Base-by-base conservation (phyloP, 2,888 invertebrate species). In the Polymixis lichenea region DNA sequence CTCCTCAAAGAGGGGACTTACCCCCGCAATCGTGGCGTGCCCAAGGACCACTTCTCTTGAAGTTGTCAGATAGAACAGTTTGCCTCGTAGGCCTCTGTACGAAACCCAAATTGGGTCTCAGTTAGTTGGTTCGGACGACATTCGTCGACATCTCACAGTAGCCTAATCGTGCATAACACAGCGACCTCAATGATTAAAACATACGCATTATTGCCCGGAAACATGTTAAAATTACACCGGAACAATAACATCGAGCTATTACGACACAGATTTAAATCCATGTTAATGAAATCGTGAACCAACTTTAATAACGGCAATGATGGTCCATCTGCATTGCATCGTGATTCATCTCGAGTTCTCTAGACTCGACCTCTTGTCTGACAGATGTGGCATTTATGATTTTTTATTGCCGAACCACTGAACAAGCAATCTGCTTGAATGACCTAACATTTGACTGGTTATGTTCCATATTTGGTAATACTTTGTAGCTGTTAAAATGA, bases 221-320 rank as follows among this genome's bases (percentile, higher is more conserved):
- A 73, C 58, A 75, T 56, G 25, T 64, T 72, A 76, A 75, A 84
- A 88, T 87, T 78, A 88, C 81, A 82, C 84, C 76, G 76, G 85
- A 86, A 87, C 76, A 80, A 76, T 61, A 82, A 65, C 32, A 77
- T 75, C 28, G 28, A 72, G 17, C 38, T 0, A 71, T 82, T 81
- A 79, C 71, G 13, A 66, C 51, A 81, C 28, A 32, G 53, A 67
- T 77, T 77, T 74, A 76, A 68, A 72, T 70, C 49, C 55, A 75
- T 70, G 77, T 69, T 83, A 86, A 88, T 85, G 79, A 84, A 87
- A 77, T 87, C 87, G 85, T 86, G 87, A 77, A 76, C 68, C 43
- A 53, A 51, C 72, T 55, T 58, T 64, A 72, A 69, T 71, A 25
- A 66, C 68, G 46, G 75, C 73, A 65, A 77, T 83, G 83, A 62